Conservation (phyloP, 2,797 vertebrate genomes). For the Gambelia wislizenii region DNA sequence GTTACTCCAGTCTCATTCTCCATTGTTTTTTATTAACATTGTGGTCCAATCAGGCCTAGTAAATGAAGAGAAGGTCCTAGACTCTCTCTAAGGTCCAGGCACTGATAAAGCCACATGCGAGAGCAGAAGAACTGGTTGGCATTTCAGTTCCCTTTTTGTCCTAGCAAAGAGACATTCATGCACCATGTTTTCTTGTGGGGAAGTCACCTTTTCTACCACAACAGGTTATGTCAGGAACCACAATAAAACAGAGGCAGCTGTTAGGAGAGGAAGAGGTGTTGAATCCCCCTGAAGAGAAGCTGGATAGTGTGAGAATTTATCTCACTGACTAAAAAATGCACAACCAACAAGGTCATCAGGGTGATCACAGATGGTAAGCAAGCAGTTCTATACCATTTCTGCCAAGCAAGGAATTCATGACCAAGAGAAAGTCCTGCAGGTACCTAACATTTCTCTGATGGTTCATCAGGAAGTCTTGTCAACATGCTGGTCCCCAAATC, state of each 20-base stretch:
- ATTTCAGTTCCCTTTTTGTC: background rate
- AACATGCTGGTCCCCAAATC: slow-evolving; percentile 4
- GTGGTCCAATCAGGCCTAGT: background rate
- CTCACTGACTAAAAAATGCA: background rate
- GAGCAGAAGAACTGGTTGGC: background rate
- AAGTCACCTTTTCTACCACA: background rate
- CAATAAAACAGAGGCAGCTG: background rate
- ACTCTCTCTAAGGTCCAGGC: background rate
- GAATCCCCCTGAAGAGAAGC: background rate
- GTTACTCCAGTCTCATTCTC: background rate
- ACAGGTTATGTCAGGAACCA: background rate
- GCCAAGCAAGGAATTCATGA: background rate
- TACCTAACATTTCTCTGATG: slow-evolving; percentile 19
- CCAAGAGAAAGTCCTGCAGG: background rate
- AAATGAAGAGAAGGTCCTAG: background rate
- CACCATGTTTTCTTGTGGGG: slow-evolving; percentile 10
- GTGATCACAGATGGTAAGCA: background rate
- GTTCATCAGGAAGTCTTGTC: slow-evolving; percentile 30
- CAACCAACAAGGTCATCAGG: no score
- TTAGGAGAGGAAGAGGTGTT: background rate
- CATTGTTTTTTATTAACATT: background rate
- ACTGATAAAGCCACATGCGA: background rate
- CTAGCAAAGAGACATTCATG: background rate
- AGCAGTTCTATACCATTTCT: background rate
- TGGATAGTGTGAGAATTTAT: background rate